Evolutionary conservation across 92 coral and sea anemone genomes (phyloP), one percentile per base, ranked within the genome.

Genomic region (Epizoanthus rinbou): DNA sequence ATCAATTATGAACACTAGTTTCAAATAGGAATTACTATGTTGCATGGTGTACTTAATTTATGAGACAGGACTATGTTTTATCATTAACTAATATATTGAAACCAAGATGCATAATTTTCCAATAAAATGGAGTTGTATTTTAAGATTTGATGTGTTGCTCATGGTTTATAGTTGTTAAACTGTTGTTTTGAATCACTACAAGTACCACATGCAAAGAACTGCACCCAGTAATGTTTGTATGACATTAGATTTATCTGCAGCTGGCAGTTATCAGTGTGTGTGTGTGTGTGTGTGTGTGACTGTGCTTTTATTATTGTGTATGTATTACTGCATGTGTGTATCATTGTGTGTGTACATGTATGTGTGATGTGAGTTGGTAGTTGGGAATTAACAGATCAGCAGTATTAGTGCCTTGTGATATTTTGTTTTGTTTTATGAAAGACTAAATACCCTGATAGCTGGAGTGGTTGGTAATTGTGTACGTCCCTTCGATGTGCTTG

Each of bases 111-210:
- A 78, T 78, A 78, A 78, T 78, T 78, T 78, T 45, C 43, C 59
- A 78, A 78, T 78, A 60, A 78, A 78, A 62, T 78, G 58, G 66
- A 78, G 72, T 78, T 78, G 82, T 78, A 78, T 78, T 78, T 78
- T 78, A 78, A 39, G 50, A 16, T 35, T 13, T 43, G 71, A 15
- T 22, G 47, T 60, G 69, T 78, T 78, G 13, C 3, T 78, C 8
- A 7, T 50, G 41, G 0, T 73, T 16, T 45, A 41, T 28, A 41
- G 50, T 16, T 1, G 16, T 19, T 23, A 21, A 14, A 35, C n/a
- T 41, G 2, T 13, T 28, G 31, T 33, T 67, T 37, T 67, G 17
- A 3, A 23, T 7, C 6, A 64, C 35, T 64, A 9, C 31, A 2
- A 28, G 31, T 28, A 2, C 37, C 69, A 23, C 69, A 64, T 64